Base-by-base conservation (phyloP, 2,888 invertebrate species). In the Petrolisthes cinctipes region DNA sequence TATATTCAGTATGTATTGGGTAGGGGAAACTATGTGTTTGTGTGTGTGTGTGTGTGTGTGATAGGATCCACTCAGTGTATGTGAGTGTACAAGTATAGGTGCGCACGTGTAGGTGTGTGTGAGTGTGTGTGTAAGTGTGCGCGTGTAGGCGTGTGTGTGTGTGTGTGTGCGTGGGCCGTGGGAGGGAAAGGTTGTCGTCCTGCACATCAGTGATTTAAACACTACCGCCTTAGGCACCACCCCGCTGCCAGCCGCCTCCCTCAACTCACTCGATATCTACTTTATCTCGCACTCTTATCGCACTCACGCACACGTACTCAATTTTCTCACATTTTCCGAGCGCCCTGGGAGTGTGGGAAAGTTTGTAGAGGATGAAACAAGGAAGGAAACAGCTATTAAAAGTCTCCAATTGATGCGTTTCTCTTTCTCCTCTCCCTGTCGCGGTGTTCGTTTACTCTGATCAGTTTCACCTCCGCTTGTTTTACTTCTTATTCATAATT, bases 161-260 rank as follows among this genome's bases (percentile, higher is more conserved):
- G 3, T 71, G 71, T n/a, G 3, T 71, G 61, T 61, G 61, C 17
- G 61, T 61, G 61, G 9, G 61, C 17, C 9, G 3, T 61, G 61
- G 61, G 61, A 14, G 54, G 11, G 37, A 56, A 66, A 57, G 56
- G 20, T 20, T 57, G 37, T 81, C 57, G 57, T 61, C 81, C 71
- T n/a, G 71, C 71, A n/a, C 71, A 11, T 71, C 71, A 71, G 71
- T 71, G 71, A 78, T 78, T 53, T 78, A 78, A 37, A 78, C 78
- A 78, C 78, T 37, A 53, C 78, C 14, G 6, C 53, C 37, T n/a
- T 3, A 78, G 17, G 53, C 71, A 11, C 71, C 71, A 71, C 71
- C 71, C 4, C 71, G n/a, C 71, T 71, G 71, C 71, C 71, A 71
- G 71, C 6, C 71, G 71, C 4, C 11, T 20, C 20, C 17, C 71